Conservation (phyloP, 2,888 invertebrate species). For the Perizoma affinitatum region DNA sequence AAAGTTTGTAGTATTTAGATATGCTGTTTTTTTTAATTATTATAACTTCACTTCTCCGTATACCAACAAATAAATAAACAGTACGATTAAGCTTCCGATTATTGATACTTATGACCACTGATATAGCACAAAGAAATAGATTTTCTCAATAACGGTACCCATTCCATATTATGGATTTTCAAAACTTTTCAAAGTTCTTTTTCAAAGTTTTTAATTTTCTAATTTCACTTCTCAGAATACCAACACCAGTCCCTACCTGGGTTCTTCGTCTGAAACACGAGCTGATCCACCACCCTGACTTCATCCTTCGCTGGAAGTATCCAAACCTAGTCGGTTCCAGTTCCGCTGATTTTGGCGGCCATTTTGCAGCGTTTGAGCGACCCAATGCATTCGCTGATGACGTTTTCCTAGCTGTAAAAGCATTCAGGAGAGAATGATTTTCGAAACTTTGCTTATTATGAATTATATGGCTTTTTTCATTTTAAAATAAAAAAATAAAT, state of each 20-base stretch:
- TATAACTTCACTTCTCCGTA: too few species aligned
- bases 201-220: neutral
- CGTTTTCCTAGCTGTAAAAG: conserved; percentile 74
- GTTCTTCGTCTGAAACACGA: conserved; percentile 89
- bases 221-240: conserved; percentile 79
- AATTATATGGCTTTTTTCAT: too few species aligned
- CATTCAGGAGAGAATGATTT: conserved; percentile 35
- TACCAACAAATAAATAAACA: too few species aligned
- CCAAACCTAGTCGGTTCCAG: conserved; percentile 87
- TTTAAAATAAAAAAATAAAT: too few species aligned
- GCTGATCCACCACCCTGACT: conserved; percentile 84
- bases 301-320: conserved; percentile 85
- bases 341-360: conserved; percentile 88
- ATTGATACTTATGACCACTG: too few species aligned
- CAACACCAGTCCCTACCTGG: conserved; percentile 88
- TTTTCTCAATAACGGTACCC: too few species aligned
- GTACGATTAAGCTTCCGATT: too few species aligned
- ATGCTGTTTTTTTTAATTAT: too few species aligned
- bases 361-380: conserved; percentile 93
- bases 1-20: too few species aligned
- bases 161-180: too few species aligned
- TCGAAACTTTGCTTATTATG: conserved; percentile 1
- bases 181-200: too few species aligned
- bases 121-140: too few species aligned
- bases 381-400: conserved; percentile 89